Base-by-base conservation (phyloP, 2,797 vertebrate species). In the Acanthurus leucopareius region DNA sequence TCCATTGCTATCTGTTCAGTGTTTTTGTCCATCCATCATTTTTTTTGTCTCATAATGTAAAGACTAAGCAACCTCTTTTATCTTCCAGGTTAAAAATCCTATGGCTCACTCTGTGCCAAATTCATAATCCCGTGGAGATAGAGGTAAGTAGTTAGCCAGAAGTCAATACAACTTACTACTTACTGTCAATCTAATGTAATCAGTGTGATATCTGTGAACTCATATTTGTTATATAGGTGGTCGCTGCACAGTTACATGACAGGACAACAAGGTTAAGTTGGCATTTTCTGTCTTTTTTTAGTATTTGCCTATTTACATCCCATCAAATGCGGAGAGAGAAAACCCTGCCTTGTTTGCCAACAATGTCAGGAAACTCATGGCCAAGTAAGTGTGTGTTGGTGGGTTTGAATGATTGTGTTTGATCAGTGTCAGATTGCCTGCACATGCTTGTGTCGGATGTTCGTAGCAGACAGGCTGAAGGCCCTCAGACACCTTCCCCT, bases 101-200 rank as follows among this genome's bases (percentile, higher is more conserved):
- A 5, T 99, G 98, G 98, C 97, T 98, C 53, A 97, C 97, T 2
- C 90, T 99, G 86, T 99, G 98, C 91, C 98, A 99, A 74, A 88
- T 95, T 80, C 97, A 98, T 88, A 99, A 97, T 73, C 92, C 90
- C 22, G 83, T 99, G 89, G 98, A 99, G 88, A 97, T 99, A 4
- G 98, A 99, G 96, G 98, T 99, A 87, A 93, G 96, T 90, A 20
- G 1, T 73, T 47, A 75, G 3, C 2, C 7, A 20, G 35, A 69
- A 54, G 32, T 42, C n/a, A 28, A 28, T 56, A n/a, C 5, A 10
- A 28, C 45, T 11, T 11, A 1, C 2, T 22, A 42, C n/a, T n/a
- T 6, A 28, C 3, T 16, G 5, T 22, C 52, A 0, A 64, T 45
- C 15, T 11, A 16, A 14, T 60, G n/a, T 28, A 10, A 10, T 38